These are phyloP conservation scores for Erpetoichthys calabaricus DNA, from an alignment of 2,797 vertebrate species.

Conservation along the genomic window DNA sequence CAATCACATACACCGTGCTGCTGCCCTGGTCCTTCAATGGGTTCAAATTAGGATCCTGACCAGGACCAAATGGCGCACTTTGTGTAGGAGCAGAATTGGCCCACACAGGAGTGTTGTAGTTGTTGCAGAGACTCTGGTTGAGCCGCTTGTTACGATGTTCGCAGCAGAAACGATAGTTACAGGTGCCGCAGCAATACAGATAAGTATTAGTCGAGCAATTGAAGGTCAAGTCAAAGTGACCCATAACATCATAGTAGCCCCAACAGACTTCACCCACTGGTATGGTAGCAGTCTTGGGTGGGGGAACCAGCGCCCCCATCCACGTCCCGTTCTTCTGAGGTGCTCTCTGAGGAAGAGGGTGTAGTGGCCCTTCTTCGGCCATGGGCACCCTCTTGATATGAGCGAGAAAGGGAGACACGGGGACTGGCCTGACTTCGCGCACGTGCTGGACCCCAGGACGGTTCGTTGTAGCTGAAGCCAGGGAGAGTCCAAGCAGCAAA, in stretches of 20 bases:
- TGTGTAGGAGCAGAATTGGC: conserved; percentile 61
- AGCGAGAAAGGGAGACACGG: too few relatives aligned
- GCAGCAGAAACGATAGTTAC: conserved; percentile 87
- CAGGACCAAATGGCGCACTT: conserved; percentile 29
- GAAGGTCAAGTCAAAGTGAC: conserved; percentile 76
- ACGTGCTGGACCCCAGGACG: too few relatives aligned
- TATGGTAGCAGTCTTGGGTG: conserved; percentile 40
- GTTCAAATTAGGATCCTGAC: conserved; percentile 44
- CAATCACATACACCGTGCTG: conserved; percentile 79
- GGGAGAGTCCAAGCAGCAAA: too few relatives aligned
- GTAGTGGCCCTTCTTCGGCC: conserved; percentile 41
- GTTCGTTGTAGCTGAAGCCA: too few relatives aligned
- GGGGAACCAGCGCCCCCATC: conserved; percentile 39
- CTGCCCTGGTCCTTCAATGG: conserved; percentile 52
- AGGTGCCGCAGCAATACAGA: conserved; percentile 79
- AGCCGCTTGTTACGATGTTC: conserved; percentile 63
- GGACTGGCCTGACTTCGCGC: too few relatives aligned
- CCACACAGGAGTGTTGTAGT: conserved; percentile 74
- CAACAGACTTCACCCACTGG: conserved; percentile 61
- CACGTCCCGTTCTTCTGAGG: conserved; percentile 52
- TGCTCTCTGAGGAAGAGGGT: conserved; percentile 57
- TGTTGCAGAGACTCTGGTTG: conserved; percentile 69
- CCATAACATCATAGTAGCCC: conserved; percentile 86
- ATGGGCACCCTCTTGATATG: too few relatives aligned
- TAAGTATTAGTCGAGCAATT: conserved; percentile 80